A percentile compares a stretch with the other conserved stretches of the same genome.
These are phyloP conservation scores for Blastobasis lacticolella DNA, from an alignment of 2,888 invertebrate species.

Conservation along the genomic window DNA sequence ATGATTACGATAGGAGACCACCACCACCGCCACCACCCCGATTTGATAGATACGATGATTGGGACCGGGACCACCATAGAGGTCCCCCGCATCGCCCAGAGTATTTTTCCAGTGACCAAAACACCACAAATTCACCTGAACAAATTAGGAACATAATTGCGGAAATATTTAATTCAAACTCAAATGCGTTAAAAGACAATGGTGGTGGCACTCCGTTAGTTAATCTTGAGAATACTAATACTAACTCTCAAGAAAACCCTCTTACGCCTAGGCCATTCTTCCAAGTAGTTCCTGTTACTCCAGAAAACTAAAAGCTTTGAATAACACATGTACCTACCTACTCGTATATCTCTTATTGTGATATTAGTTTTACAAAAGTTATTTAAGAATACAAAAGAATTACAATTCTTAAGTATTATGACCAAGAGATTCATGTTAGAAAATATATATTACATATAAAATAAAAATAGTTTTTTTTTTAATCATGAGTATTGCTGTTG, in stretches of 20 bases:
- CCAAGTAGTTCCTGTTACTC: conserved; percentile 13
- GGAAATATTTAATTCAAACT: too few relatives aligned
- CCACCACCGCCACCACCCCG: neutral
- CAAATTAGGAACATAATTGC: too few relatives aligned
- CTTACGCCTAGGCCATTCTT: neutral
- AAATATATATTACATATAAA: too few relatives aligned
- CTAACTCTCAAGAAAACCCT: too few relatives aligned
- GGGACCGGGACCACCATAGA: neutral
- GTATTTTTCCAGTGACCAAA: neutral
- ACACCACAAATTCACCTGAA: too few relatives aligned
- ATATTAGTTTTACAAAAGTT: too few relatives aligned
- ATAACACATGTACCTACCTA: neutral
- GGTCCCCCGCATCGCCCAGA: neutral
- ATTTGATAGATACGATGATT: neutral
- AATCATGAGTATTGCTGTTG: too few relatives aligned
- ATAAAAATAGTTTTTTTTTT: too few relatives aligned
- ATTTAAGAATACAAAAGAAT: too few relatives aligned
- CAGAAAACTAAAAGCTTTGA: conserved; percentile 6
- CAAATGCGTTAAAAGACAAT: neutral
- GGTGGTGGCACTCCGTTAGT: conserved; percentile 7
- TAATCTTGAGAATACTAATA: neutral
- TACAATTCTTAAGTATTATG: too few relatives aligned
- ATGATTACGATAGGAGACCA: conserved; percentile 4
- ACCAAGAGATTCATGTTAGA: too few relatives aligned
- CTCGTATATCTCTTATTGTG: too few relatives aligned